Percentiles rank a stretch among this genome's conserved stretches.
Conservation (phyloP, 2,797 vertebrate species). For the Aeoliscus strigatus region DNA sequence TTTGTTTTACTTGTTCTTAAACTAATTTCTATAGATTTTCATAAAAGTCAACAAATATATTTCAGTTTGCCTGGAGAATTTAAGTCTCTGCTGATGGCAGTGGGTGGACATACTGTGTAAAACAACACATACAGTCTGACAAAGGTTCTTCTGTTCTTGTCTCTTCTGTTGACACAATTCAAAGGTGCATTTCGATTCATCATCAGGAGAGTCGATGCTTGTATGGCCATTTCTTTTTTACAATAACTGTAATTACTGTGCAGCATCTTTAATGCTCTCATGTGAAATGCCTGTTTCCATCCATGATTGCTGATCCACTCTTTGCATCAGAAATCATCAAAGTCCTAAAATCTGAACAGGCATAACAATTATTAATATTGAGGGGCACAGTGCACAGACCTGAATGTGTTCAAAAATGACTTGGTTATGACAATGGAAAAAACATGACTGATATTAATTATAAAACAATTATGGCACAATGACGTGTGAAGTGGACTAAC, state of each 20-base stretch:
- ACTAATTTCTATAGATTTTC: conserved; percentile 34
- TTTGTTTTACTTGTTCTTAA: conserved; percentile 42
- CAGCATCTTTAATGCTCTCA: conserved; percentile 3
- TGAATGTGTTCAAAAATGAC: conserved; percentile 1
- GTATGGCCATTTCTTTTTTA: conserved; percentile 19
- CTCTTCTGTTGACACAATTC: neutral
- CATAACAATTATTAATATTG: conserved; percentile 11
- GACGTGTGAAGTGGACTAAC: conserved; percentile 8
- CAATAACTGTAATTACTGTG: conserved; percentile 30
- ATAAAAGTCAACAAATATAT: conserved; percentile 17
- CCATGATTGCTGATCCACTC: too few species aligned
- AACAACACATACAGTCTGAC: neutral
- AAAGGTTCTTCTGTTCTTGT: conserved; percentile 6
- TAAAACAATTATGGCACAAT: neutral
- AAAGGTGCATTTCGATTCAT: conserved; percentile 9
- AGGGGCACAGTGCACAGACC: neutral
- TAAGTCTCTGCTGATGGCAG: neutral
- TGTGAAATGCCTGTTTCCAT: conserved; percentile 14
- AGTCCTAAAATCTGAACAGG: neutral
- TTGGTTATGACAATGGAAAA: conserved; percentile 10
- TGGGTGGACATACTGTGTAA: neutral
- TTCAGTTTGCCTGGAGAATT: conserved; percentile 30
- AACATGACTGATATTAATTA: conserved; percentile 1
- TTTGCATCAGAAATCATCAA: conserved; percentile 6
- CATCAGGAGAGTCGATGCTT: conserved; percentile 3